phyloP scores from a whole-genome alignment of 2,888 invertebrate genomes.

The Brassicogethes aeneus region DNA sequence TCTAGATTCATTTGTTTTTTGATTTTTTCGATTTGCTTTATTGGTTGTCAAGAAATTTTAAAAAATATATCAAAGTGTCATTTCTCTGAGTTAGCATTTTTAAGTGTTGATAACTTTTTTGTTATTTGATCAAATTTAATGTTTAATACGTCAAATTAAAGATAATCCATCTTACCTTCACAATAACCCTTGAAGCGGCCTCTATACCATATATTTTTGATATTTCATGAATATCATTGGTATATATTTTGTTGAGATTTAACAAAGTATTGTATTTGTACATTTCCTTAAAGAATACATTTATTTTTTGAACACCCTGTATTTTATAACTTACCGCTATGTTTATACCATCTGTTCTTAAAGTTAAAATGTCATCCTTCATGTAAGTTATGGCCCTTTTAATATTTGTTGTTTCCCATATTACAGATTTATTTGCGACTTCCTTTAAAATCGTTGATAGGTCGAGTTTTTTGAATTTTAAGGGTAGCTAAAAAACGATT shows the following conservation, averaged over 20 bases:
- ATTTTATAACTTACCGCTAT: slow-evolving; percentile 49
- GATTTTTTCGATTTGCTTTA: no score
- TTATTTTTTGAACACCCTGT: not conserved
- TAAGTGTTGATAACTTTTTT: no score
- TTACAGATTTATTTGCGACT: slow-evolving; percentile 59
- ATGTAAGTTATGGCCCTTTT: slow-evolving; percentile 75
- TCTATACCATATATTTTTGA: slow-evolving; percentile 92
- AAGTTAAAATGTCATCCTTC: slow-evolving; percentile 51
- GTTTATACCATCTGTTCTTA: slow-evolving; percentile 95
- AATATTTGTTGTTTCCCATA: slow-evolving; percentile 74
- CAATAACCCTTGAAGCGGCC: slow-evolving; percentile 84
- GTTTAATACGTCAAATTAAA: no score
- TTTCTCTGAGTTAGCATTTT: no score
- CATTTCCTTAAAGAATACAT: slow-evolving; percentile 56
- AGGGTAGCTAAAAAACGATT: slow-evolving; percentile 42
- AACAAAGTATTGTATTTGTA: slow-evolving; percentile 70
- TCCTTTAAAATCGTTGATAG: slow-evolving; percentile 64
- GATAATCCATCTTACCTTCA: slow-evolving; percentile 49
- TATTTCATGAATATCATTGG: slow-evolving; percentile 90
- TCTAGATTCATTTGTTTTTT: no score
- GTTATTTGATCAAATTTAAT: no score
- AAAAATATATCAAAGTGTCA: no score
- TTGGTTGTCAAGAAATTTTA: no score
- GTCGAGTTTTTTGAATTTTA: slow-evolving; percentile 60
- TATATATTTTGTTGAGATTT: slow-evolving; percentile 75